Conservation (phyloP, 2,113 vertebrate genomes). For the Sceloporus tristichus region DNA sequence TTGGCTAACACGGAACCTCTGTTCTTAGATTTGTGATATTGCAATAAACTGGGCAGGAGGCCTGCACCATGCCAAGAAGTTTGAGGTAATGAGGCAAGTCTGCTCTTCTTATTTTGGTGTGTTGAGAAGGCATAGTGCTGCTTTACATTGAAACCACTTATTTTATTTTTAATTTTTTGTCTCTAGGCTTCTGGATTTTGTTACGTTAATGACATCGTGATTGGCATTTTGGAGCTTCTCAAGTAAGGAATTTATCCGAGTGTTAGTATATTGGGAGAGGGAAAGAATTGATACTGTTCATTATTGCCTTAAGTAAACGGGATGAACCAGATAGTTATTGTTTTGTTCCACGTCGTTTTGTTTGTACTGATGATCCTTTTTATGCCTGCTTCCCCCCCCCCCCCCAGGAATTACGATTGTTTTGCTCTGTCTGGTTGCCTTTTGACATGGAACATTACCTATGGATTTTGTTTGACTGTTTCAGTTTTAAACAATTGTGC, state of each 20-base stretch:
- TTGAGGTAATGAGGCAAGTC: constrained; percentile 87
- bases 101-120: background rate
- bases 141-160: constrained; percentile 13
- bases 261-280: background rate
- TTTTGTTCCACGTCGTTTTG: background rate
- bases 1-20: background rate
- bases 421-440: background rate
- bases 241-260: constrained; percentile 83
- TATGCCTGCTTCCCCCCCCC: background rate
- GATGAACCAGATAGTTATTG: too few relatives aligned
- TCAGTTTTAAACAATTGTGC: background rate
- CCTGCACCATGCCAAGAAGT: constrained; percentile 97
- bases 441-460: background rate
- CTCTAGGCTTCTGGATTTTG: constrained; percentile 96
- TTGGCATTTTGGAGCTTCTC: constrained; percentile 96
- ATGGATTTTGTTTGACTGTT: background rate
- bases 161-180: constrained; percentile 38
- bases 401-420: background rate
- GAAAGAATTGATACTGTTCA: background rate
- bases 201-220: constrained; percentile 98
- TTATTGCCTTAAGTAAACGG: background rate
- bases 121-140: background rate
- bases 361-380: background rate
- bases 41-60: constrained; percentile 99
- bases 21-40: constrained; percentile 94